Percentiles rank a stretch among this genome's conserved stretches.
Conservation (phyloP, 2,113 vertebrate genomes). For the Phoxinus phoxinus region DNA sequence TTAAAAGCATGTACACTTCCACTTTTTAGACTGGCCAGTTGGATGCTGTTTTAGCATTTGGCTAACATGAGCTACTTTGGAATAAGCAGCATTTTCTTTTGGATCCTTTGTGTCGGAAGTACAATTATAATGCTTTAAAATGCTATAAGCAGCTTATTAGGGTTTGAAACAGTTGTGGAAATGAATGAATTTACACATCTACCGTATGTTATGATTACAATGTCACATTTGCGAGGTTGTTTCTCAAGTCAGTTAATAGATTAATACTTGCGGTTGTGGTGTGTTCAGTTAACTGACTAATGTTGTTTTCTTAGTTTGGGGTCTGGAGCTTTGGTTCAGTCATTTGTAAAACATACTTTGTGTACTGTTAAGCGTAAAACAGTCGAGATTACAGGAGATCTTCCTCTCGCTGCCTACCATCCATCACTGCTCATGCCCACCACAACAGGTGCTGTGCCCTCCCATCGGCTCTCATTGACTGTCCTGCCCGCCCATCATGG, state of each 20-base stretch:
- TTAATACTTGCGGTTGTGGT: neutral
- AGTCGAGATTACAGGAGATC: constrained; percentile 12
- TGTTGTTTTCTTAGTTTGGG: neutral
- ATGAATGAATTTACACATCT: neutral
- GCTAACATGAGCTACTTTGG: neutral
- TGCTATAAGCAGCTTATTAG: neutral
- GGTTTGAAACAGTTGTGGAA: neutral
- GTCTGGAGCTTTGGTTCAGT: neutral
- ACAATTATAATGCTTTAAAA: no score
- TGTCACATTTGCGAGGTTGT: neutral
- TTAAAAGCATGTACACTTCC: neutral
- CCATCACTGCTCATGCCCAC: constrained; percentile 56
- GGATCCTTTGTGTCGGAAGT: neutral
- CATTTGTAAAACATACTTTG: constrained; percentile 72
- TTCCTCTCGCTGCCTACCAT: constrained; percentile 61
- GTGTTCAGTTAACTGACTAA: neutral
- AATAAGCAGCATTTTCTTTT: neutral
- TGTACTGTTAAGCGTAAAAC: constrained; percentile 58
- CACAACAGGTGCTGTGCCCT: constrained; percentile 55
- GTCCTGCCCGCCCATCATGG: constrained; percentile 47
- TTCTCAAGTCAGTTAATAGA: neutral
- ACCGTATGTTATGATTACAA: neutral
- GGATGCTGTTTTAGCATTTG: neutral
- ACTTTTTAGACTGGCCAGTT: neutral
- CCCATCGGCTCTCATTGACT: constrained; percentile 48